Evolutionary conservation across 2,888 invertebrate genomes (phyloP), one percentile per base, ranked within the genome.

Genomic region (Leucoptera coffeella): DNA sequence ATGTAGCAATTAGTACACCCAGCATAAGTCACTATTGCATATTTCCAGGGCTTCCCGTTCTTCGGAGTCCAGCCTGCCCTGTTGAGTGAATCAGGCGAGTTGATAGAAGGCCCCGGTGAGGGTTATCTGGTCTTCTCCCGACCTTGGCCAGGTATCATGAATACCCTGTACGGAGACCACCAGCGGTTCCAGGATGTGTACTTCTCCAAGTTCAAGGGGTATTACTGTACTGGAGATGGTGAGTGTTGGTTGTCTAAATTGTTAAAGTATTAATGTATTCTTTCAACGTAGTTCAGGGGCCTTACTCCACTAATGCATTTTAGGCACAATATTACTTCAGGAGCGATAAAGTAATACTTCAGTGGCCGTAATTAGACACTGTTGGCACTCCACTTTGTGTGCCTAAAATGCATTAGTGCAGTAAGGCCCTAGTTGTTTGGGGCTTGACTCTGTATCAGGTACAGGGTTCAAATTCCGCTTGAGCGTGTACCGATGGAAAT

Each of bases 61-160:
- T 97, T 99, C 53, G 97, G 99, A 11, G 91, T 99, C 3, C 78
- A 87, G 34, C 91, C 97, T 7, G 82, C 75, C 14, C 61, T 99
- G 15, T 56, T 99, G 36, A 87, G 90, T 47, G 93, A 95, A 42
- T 82, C 82, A 29, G 97, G 97, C 2, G 75, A 77, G 41, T 80
- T 84, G 45, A 79, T 94, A 30, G 80, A 85, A 35, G 93, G 92
- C 1, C 82, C 84, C 34, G 93, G 91, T 12, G 93, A 96, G 60
- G 97, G 97, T 3, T 95, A 91, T 52, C 69, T 99, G 41, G 95
- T 94, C 17, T 96, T 99, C 61, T 73, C 85, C 19, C 78, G 83
- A 38, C 96, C 99, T 3, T 99, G 99, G 99, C 99, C 99, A 1
- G 94, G 96, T 38, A 89, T 99, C 73, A 95, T 96, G 94, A 77